Base-by-base conservation (phyloP, 2,113 vertebrate species). In the Harpagus bidentatus region DNA sequence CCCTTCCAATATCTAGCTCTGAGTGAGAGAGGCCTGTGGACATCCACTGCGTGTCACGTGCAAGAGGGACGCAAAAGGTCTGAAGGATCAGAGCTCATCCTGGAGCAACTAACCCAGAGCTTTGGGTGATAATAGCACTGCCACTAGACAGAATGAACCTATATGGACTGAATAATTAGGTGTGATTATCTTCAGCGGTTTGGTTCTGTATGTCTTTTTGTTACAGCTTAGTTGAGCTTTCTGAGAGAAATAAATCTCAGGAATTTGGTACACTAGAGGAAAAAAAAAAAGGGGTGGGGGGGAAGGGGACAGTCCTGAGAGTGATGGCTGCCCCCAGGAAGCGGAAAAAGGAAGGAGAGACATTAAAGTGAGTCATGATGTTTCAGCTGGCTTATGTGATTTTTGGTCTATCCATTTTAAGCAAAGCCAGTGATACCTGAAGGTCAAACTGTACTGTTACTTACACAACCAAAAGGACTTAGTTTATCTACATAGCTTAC, bases 321-420 rank as follows among this genome's bases (percentile, higher is more conserved):
- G 8, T 50, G 14, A 45, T 92, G 61, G 28, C 34, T 84, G 61
- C 52, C 43, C 7, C 13, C 22, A 52, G 70, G 73, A 95, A 95
- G 42, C 2, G 1, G n/a, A 80, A 63, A 71, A 85, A 17, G 11
- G 31, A 58, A 8, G 9, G 13, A 65, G 32, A 67, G 36, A 65
- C 22, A 13, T 67, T 78, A 50, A 91, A 67, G 71, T 36, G 71
- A 91, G 43, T 66, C 0, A 0, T 66, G 52, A n/a, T 43, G 7
- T 82, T 86, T 90, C 45, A 28, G 13, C 67, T 74, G 15, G 43
- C 5, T 88, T 82, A 4, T 18, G 16, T 78, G 48, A 58, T 85
- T 93, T 93, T 88, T 71, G 45, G 22, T 63, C 42, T 80, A 22
- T 82, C 29, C 31, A 31, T 80, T 96, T 82, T 81, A 90, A 66